Base-by-base conservation (phyloP, 1,140 invertebrate species). In the Odontomachus brunneus region DNA sequence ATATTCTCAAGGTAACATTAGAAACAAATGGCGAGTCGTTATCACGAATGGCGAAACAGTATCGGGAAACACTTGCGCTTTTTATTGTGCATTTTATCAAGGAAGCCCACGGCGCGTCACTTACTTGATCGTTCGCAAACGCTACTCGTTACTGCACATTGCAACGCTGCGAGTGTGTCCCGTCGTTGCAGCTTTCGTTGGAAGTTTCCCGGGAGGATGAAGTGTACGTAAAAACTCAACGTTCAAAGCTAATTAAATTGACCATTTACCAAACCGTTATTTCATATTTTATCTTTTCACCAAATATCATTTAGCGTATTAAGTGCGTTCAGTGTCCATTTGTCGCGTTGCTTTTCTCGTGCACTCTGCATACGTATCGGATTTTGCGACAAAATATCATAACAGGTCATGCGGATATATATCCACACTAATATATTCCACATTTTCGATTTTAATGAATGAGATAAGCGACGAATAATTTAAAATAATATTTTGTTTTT, bases 141-240 rank as follows among this genome's bases (percentile, higher is more conserved):
- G 33, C 71, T 80, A 57, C 22, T 33, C 69, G 62, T 29, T 29
- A 33, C 12, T 33, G 48, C 49, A 63, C 14, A n/a, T n/a, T n/a
- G n/a, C n/a, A n/a, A n/a, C n/a, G n/a, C n/a, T n/a, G 53, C 57
- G 19, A 26, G 19, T 15, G 33, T 19, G 2, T 44, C 3, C 33
- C n/a, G 65, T 55, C 17, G 14, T 55, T 67, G 33, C n/a, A 44
- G 14, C 44, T 69, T n/a, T 67, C 29, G 29, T 69, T 29, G 38
- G 33, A 71, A 57, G 14, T 71, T 80, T 17, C 29, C 14, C n/a
- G 3, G 17, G 2, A 53, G 12, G 19, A 59, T 69, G 14, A 2
- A 59, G 26, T 19, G 75, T 80, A 80, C 4, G 75, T 69, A 14
- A 78, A 69, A 69, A 26, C 48, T 80, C 24, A 19, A 69, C 55